Base-by-base conservation (phyloP, 1,140 invertebrate species). In the Hycleus phaleratus region DNA sequence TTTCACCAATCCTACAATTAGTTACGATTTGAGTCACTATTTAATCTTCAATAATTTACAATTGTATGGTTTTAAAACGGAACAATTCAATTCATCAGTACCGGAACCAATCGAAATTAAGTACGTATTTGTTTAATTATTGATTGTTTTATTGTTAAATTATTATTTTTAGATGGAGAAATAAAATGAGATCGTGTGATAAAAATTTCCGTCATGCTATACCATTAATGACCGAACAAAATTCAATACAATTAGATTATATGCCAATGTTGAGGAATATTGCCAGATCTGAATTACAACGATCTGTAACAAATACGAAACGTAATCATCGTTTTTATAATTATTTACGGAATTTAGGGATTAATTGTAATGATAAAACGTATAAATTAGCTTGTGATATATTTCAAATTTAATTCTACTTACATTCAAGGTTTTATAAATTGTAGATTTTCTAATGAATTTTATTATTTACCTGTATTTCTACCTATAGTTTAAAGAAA, bases 241-340 rank as follows among this genome's bases (percentile, higher is more conserved):
- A 45, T 32, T 53, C 62, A 10, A 39, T 68, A 10, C 51, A 61
- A 46, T 25, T 82, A 12, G 83, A 85, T 63, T 83, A 81, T 57
- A 79, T 82, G 72, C 73, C 82, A 2, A 59, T 64, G 1, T 74
- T 83, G 56, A 75, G 82, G 18, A 68, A 70, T 40, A 81, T 85
- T 42, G 80, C 79, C 53, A 75, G 81, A 47, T 70, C 76, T 38
- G 82, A 84, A 63, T 77, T 75, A 58, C 61, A 65, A 9, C 77
- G 81, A 61, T 75, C 76, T 4, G 71, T 74, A 42, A 71, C 58
- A 24, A 77, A 73, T 64, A 65, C 58, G 18, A 81, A 73, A 68
- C 75, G 77, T 68, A 80, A 77, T 63, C 83, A 75, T 71, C 72
- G 82, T 44, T 84, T 83, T 68, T 82, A 79, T 73, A 79, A 83